These are phyloP conservation scores for Volucella inflata DNA, from an alignment of 2,888 invertebrate species.

Conservation along the genomic window DNA sequence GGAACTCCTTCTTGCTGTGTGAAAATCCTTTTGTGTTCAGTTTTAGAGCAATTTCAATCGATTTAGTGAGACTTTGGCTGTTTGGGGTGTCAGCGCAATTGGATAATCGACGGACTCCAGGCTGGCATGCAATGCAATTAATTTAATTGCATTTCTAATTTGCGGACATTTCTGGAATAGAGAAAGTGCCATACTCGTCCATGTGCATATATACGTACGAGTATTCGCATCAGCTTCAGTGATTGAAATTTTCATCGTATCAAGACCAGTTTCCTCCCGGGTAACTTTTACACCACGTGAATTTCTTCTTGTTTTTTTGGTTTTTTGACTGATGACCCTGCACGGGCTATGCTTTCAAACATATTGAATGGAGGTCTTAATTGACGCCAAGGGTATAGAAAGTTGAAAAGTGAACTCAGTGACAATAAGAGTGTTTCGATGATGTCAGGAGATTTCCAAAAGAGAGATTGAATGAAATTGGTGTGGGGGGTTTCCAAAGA, in stretches of 20 bases:
- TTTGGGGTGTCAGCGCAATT: slow-evolving; percentile 52
- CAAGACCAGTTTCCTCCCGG: slow-evolving; percentile 14
- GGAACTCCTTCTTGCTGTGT: slow-evolving; percentile 14
- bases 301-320: slow-evolving; percentile 29
- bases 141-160: slow-evolving; percentile 75
- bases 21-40: slow-evolving; percentile 44
- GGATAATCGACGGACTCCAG: slow-evolving; percentile 67
- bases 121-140: slow-evolving; percentile 68
- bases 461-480: neutral
- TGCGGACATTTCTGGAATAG: slow-evolving; percentile 58
- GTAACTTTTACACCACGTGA: neutral
- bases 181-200: slow-evolving; percentile 57
- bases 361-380: slow-evolving; percentile 45
- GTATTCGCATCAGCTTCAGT: slow-evolving; percentile 53
- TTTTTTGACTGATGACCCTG: neutral
- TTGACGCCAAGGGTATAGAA: slow-evolving; percentile 17
- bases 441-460: neutral
- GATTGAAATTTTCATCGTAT: slow-evolving; percentile 47
- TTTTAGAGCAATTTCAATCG: slow-evolving; percentile 52
- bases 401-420: slow-evolving; percentile 4
- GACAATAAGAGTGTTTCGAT: neutral
- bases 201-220: slow-evolving; percentile 28
- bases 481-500: neutral
- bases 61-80: slow-evolving; percentile 4
- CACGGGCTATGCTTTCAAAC: slow-evolving; percentile 6